Evolutionary conservation across 1,140 invertebrate species (phyloP).

Genomic region (Metopolophium dirhodum): DNA sequence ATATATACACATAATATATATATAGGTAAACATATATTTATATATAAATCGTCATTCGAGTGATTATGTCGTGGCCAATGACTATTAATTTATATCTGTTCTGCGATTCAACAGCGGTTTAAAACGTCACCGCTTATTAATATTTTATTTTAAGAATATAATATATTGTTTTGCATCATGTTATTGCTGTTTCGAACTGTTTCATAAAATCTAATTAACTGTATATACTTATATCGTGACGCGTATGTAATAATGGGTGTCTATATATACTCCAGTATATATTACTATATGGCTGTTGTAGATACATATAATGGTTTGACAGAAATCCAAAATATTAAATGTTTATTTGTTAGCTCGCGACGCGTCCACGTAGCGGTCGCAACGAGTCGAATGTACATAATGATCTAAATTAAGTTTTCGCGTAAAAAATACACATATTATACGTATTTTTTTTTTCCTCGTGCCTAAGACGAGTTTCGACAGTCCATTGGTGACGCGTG

Average conservation of each 20-base stretch:
- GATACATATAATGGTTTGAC: neutral
- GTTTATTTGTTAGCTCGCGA: neutral
- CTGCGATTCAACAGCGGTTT: neutral
- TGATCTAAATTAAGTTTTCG: slow-evolving; percentile 38
- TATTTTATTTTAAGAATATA: neutral
- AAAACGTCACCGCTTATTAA: neutral
- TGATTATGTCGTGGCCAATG: neutral
- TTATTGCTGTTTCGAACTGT: neutral
- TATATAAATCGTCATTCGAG: neutral
- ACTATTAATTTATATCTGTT: slow-evolving; percentile 16
- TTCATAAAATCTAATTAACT: neutral
- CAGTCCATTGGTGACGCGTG: neutral
- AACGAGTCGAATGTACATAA: neutral
- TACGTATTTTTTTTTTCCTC: neutral
- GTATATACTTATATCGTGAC: neutral
- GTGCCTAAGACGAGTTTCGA: slow-evolving; percentile 34
- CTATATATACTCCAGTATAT: neutral
- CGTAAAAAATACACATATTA: neutral
- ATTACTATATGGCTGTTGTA: neutral
- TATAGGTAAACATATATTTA: neutral
- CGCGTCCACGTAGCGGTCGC: neutral
- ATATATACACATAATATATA: neutral
- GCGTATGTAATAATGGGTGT: neutral
- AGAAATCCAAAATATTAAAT: slow-evolving; percentile 30
- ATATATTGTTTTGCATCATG: too few relatives aligned